Evolutionary conservation across 2,888 invertebrate species (phyloP), one percentile per base, ranked within the genome.

Genomic region (Lathronympha strigana): DNA sequence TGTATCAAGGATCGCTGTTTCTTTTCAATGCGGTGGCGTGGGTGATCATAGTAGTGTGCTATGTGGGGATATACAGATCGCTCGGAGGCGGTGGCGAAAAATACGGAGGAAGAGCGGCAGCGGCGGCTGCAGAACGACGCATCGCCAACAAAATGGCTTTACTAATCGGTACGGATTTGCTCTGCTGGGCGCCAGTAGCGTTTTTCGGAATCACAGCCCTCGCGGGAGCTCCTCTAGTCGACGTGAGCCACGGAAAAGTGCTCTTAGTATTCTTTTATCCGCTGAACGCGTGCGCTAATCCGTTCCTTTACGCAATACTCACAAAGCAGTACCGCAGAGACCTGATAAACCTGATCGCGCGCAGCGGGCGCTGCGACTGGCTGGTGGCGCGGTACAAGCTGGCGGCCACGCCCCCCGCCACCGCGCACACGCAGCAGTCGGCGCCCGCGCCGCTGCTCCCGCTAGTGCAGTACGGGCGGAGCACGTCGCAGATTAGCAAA

Each of bases 141-240:
- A 95, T 97, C 21, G 97, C 97, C 31, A 97, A 97, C 80, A 95
- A 97, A 79, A 98, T 98, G 97, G 96, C 97, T 0, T 87, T 98
- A n/a, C 91, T 98, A 38, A 95, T 97, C 4, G 96, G 97, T 71
- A 97, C 97, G 0, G 96, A 98, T 84, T 95, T 97, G 75, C 94
- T 95, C 0, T 96, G 96, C 74, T 96, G 95, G 94, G 96, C 97
- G 9, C 98, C 98, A 0, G 97, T 98, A 8, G 96, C 97, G 0
- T 97, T 98, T 80, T 97, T 97, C 77, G 96, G 97, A 0, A 90
- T 97, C 4, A 97, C 97, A 0, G 98, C 98, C 0, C 88, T 98
- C 38, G 95, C 96, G 0, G 97, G 97, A 0, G 94, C 93, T 72
- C 97, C 98, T 0, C 86, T 98, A 68, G 97, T 98, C 47, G 96